Percentiles rank a stretch among this genome's conserved stretches.
phyloP scores from a whole-genome alignment of 1,140 invertebrate species.

The Sminthurinus signatus region DNA sequence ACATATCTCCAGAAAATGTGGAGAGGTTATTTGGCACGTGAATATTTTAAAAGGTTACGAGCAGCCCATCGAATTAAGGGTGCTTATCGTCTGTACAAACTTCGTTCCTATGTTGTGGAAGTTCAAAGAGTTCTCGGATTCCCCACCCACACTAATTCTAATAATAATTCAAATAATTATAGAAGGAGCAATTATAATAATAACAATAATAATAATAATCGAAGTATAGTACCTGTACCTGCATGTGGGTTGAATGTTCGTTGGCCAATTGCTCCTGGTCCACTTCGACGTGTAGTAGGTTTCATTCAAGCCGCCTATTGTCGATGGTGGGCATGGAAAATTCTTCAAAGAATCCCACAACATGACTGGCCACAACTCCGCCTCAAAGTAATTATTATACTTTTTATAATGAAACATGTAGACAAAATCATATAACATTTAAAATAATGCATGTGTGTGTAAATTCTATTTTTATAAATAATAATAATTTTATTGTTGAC shows the following conservation, averaged over 20 bases:
- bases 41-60: constrained; percentile 72
- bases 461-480: too few species aligned
- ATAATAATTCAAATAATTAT: not conserved
- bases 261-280: constrained; percentile 38
- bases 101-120: constrained; percentile 66
- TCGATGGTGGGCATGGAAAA: constrained; percentile 38
- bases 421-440: too few species aligned
- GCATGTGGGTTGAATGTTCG: constrained; percentile 30
- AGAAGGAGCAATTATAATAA: not conserved
- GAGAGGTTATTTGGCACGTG: constrained; percentile 72
- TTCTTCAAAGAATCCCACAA: constrained; percentile 34
- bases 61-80: constrained; percentile 74
- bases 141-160: constrained; percentile 6
- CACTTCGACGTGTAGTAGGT: constrained; percentile 27
- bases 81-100: constrained; percentile 78
- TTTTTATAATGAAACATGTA: too few species aligned
- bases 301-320: constrained; percentile 37
- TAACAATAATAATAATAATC: not conserved
- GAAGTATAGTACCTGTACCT: constrained; percentile 26
- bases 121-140: constrained; percentile 46
- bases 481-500: too few species aligned
- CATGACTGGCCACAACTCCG: constrained; percentile 59
- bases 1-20: constrained; percentile 90
- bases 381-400: too few species aligned
- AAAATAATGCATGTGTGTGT: too few species aligned